Percentiles rank a stretch among this genome's conserved stretches.
These are phyloP conservation scores for Eupithecia subfuscata DNA, from an alignment of 2,888 invertebrate species.

Conservation along the genomic window DNA sequence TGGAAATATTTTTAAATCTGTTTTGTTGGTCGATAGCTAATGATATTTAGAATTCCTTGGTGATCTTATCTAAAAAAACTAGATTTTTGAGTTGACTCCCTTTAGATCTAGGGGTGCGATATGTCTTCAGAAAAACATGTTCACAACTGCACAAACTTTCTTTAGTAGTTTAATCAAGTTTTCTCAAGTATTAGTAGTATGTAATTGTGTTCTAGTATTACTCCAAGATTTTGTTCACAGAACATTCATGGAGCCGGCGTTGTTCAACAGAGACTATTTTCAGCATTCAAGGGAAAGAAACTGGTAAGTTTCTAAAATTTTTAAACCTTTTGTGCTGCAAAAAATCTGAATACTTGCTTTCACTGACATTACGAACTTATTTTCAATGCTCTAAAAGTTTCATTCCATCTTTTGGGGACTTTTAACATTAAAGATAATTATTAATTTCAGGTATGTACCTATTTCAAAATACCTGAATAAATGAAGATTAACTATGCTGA, in stretches of 20 bases:
- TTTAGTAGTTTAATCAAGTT: not conserved
- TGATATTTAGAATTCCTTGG: no score
- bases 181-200: not conserved
- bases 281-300: conserved; percentile 86
- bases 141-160: not conserved
- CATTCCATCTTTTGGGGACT: no score
- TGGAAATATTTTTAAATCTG: no score
- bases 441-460: not conserved
- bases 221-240: conserved; percentile 48
- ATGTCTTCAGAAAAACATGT: not conserved
- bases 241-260: conserved; percentile 69
- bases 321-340: not conserved
- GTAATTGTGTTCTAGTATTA: not conserved
- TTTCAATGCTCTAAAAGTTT: no score
- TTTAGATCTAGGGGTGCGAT: no score
- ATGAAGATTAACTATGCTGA: not conserved
- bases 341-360: not conserved
- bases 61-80: no score
- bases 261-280: conserved; percentile 83
- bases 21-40: no score
- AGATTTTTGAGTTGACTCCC: no score
- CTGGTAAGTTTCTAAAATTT: conserved; percentile 77
- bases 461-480: not conserved
- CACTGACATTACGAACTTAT: not conserved
- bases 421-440: not conserved